Base-by-base conservation (phyloP, 2,888 invertebrate species). In the Podabrus alpinus region DNA sequence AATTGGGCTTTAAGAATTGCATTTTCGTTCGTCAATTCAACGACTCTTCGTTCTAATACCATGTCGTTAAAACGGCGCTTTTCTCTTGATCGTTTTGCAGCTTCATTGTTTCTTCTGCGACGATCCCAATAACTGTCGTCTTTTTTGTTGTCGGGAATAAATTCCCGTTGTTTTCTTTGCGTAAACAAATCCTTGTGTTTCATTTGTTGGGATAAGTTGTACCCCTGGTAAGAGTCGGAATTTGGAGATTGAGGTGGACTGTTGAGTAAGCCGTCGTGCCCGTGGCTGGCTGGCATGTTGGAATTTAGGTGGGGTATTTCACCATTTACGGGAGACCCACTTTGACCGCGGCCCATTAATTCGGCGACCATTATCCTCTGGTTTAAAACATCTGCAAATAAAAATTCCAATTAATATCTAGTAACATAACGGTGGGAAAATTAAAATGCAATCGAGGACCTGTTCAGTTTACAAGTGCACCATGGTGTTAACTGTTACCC, bases 121-220 rank as follows among this genome's bases (percentile, higher is more conserved):
- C 98, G 92, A 87, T 98, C 97, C 99, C 99, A 98, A 88, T 98
- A 98, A 84, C 95, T 96, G 83, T 97, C 97, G 85, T 98, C 98
- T 86, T 98, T 98, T 87, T 97, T 97, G 88, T 92, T 95, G 86
- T 98, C 98, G 0, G 98, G 98, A 78, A 97, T 98, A 88, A 98
- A 98, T 87, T 98, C 97, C 13, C 98, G 91, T 85, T 97, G 97
- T 86, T 98, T 98, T 83, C 97, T 92, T 84, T 95, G 95, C 1
- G 95, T 94, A 87, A 96, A 95, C 83, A 95, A 90, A 80, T 96
- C 96, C 85, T 96, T 96, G 80, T 94, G 92, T 82, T 93, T 92
- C 72, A 86, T 73, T 76, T 88, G 86, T 3, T 86, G 84, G 60
- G 84, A 83, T 85, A 90, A 89, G 80, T 90, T 91, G 86, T 89